A percentile compares a stretch with the other conserved stretches of the same genome.
phyloP scores from a whole-genome alignment of 2,113 vertebrate species.

The Turdus rufiventris region DNA sequence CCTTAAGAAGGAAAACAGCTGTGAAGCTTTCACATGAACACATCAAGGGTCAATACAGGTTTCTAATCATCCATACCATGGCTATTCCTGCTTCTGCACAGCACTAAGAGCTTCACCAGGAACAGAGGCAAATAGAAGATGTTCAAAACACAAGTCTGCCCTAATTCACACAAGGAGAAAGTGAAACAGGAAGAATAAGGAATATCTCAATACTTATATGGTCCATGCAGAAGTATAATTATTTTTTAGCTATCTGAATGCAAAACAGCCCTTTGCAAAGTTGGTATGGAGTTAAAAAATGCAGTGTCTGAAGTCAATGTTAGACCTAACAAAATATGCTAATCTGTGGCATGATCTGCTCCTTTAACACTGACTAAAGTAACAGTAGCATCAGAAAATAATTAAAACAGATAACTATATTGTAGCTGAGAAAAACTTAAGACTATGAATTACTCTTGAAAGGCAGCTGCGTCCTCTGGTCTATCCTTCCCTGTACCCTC shows the following conservation, averaged over 20 bases:
- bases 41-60: background rate
- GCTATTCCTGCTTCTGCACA: background rate
- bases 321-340: background rate
- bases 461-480: background rate
- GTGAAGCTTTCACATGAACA: background rate
- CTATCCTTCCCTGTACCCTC: background rate
- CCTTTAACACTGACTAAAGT: background rate
- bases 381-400: background rate
- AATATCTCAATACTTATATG: background rate
- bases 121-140: background rate
- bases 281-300: background rate
- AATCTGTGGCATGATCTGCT: background rate
- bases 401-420: background rate
- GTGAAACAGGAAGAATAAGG: background rate
- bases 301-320: fast-evolving
- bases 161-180: background rate
- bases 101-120: background rate
- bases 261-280: background rate
- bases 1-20: background rate
- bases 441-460: background rate
- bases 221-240: background rate
- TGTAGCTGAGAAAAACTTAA: background rate
- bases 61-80: background rate
- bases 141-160: background rate
- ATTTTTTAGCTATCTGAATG: background rate